These are phyloP conservation scores for Gila robusta DNA, from an alignment of 2,797 vertebrate genomes.

Conservation along the genomic window DNA sequence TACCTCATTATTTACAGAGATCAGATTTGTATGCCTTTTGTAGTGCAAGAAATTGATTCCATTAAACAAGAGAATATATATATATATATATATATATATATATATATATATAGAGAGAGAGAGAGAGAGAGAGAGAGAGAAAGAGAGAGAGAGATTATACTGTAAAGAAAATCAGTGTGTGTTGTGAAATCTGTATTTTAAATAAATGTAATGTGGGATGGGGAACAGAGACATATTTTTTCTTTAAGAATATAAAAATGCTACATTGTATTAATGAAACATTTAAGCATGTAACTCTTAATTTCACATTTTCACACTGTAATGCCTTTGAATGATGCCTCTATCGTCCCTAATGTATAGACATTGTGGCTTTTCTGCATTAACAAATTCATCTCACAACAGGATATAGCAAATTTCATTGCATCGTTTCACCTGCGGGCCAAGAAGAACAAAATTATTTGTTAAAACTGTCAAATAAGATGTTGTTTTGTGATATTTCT, in stretches of 20 bases:
- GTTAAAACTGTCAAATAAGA: conserved; percentile 24
- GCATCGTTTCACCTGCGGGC: conserved; percentile 63
- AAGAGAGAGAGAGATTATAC: conserved; percentile 64
- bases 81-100: conserved; percentile 37
- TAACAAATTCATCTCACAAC: conserved; percentile 12
- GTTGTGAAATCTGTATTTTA: conserved; percentile 63
- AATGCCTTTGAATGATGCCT: conserved; percentile 51
- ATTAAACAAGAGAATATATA: conserved; percentile 63
- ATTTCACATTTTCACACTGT: conserved; percentile 27
- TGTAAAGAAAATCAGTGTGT: conserved; percentile 52
- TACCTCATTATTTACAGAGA: conserved; percentile 57
- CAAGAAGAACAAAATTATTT: conserved; percentile 69
- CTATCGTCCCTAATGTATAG: conserved; percentile 48
- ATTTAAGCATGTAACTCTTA: conserved; percentile 38
- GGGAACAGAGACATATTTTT: conserved; percentile 39
- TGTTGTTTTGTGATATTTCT: conserved; percentile 41
- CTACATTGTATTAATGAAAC: conserved; percentile 31
- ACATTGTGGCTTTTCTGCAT: conserved; percentile 45
- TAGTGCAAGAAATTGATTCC: conserved; percentile 58
- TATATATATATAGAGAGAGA: conserved; percentile 22
- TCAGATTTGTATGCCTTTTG: conserved; percentile 64
- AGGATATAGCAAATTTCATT: conserved; percentile 43
- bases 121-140: neutral
- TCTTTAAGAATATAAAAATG: conserved; percentile 27
- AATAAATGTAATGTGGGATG: conserved; percentile 48